These are phyloP conservation scores for Chelonoidis abingdonii DNA, from an alignment of 2,113 vertebrate species.

Conservation along the genomic window DNA sequence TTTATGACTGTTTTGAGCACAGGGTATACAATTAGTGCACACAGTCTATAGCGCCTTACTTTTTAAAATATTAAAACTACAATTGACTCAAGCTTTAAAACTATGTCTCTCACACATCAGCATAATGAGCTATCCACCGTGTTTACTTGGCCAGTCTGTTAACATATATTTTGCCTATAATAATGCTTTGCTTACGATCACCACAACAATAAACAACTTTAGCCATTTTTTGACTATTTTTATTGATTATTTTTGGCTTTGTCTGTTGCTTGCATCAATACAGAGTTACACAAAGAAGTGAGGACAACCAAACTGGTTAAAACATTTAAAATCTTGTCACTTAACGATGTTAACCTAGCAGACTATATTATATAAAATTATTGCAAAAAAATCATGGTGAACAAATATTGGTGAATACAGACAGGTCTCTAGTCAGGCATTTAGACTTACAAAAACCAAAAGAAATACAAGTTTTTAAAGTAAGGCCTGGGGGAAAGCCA, in stretches of 20 bases:
- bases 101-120: neutral
- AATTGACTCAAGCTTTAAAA: neutral
- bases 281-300: neutral
- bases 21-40: neutral
- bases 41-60: neutral
- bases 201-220: neutral
- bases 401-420: neutral
- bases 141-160: neutral
- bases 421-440: neutral
- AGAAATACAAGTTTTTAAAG: neutral
- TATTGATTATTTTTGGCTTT: neutral
- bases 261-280: neutral
- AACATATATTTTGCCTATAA: neutral
- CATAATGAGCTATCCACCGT: neutral
- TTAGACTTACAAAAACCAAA: fast-evolving
- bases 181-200: neutral
- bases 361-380: neutral
- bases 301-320: neutral
- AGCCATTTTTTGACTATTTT: neutral
- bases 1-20: neutral
- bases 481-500: neutral
- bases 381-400: neutral
- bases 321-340: neutral
- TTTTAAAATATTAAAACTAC: conserved; percentile 7
- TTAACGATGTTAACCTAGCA: neutral